Evolutionary conservation across 2,888 invertebrate genomes (phyloP).

Genomic region (Cryptus armator): DNA sequence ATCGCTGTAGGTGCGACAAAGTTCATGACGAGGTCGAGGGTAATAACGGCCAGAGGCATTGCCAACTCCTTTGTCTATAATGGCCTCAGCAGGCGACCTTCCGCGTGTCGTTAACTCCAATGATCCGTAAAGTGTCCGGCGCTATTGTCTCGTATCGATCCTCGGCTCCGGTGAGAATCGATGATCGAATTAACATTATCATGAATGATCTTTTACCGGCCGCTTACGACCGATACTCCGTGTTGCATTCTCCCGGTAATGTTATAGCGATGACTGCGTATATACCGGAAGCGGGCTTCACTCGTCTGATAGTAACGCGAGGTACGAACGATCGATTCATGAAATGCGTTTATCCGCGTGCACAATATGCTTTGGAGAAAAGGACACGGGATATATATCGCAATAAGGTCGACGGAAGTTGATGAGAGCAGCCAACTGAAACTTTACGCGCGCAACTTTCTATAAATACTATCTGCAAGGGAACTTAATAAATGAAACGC

Average conservation of each 20-base stretch:
- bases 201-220: slow-evolving; percentile 39
- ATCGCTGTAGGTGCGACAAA: slow-evolving; percentile 2
- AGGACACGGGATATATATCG: slow-evolving; percentile 51
- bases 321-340: slow-evolving; percentile 58
- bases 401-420: slow-evolving; percentile 62
- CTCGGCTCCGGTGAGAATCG: slow-evolving; percentile 2
- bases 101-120: slow-evolving; percentile 38
- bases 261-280: not conserved
- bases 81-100: slow-evolving; percentile 25
- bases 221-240: not conserved
- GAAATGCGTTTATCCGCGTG: slow-evolving; percentile 41
- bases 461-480: slow-evolving; percentile 38
- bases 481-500: slow-evolving; percentile 10
- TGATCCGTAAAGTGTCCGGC: slow-evolving; percentile 50
- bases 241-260: not conserved
- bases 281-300: slow-evolving; percentile 57
- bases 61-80: slow-evolving; percentile 36
- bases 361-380: slow-evolving; percentile 35
- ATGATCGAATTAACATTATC: slow-evolving; percentile 60
- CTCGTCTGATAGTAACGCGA: slow-evolving; percentile 46
- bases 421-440: slow-evolving; percentile 51
- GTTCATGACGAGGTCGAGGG: slow-evolving; percentile 55
- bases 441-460: slow-evolving; percentile 31
- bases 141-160: slow-evolving; percentile 1
- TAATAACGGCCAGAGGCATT: slow-evolving; percentile 16